Base-by-base conservation (phyloP, 2,113 vertebrate genomes). In the Zootoca vivipara region DNA sequence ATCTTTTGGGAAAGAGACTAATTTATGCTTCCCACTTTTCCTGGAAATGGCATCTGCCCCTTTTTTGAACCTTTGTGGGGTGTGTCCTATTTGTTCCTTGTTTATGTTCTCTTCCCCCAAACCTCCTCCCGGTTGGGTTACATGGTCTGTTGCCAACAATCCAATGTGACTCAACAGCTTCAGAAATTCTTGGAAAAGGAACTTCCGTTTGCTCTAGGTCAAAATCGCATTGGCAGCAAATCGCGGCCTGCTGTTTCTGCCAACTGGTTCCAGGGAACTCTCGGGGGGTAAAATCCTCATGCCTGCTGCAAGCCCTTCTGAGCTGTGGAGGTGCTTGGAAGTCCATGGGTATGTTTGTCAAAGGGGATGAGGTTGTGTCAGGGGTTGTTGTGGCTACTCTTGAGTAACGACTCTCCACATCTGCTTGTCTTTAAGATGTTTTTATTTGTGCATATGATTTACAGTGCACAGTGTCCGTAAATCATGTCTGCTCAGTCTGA, bases 101-200 rank as follows among this genome's bases (percentile, higher is more conserved):
- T 78, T 73, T 90, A 58, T 90, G 62, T 81, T 67, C 64, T 87
- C 58, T n/a, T n/a, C 86, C 89, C 87, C 69, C 79, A 62, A 62
- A 18, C 13, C 18, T 62, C 15, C 58, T 62, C 46, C 46, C 46
- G 46, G 46, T 72, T n/a, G 28, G 85, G 82, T 26, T 90, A 94
- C 28, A 1, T 67, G 90, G 95, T 94, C 89, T 83, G 35, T 88
- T 91, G 92, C 95, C 94, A 95, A 88, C 0, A 0, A 0, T 87
- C 30, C 30, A 0, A 78, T 0, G 4, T 95, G 95, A 95, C n/a
- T 89, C 92, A 94, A 89, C 82, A 46, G 74, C 87, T 92, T 93
- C 93, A 92, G 94, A 95, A 94, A 95, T 96, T 96, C 95, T 95
- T 95, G 95, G 96, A 96, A 95, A 95, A 94, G 94, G 46, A 87